Evolutionary conservation across 1,140 invertebrate genomes (phyloP), one percentile per base, ranked within the genome.

Genomic region (Cyrtorhinus lividipennis): DNA sequence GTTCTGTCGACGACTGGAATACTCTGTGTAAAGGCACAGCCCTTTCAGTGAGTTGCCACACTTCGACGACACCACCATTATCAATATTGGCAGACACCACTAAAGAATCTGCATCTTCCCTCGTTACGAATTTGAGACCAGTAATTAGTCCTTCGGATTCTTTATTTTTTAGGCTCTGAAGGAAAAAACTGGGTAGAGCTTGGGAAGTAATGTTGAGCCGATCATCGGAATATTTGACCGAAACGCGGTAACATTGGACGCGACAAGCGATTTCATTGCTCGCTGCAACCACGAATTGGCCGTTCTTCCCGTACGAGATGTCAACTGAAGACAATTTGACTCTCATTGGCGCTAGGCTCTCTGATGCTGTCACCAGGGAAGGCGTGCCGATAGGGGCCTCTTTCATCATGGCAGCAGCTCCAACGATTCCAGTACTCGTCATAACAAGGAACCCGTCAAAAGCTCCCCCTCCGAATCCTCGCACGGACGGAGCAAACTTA

Each of bases 1-100:
- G 65, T 27, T 66, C 64, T 3, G 56, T 18, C 27, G 56, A 24
- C 46, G 69, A 73, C 66, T 76, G 80, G 71, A 90, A 82, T 24
- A 90, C 70, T 66, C 88, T 86, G 72, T 93, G 88, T 0, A 93
- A 80, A 0, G 80, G 81, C 62, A 90, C 80, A 2, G 84, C 78
- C 56, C 90, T 84, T 69, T 92, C 88, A 3, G 83, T 78, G 3
- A 94, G 74, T 68, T 91, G 88, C 91, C 92, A 95, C 3, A 93
- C 79, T 72, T 93, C 87, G 15, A 94, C 77, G 53, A 84, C 80
- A 15, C 79, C 78, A 25, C 74, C 77, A 44, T 61, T 56, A 5
- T 77, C 78, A 60, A 79, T 78, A 64, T 78, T 84, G 45, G 83
- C 84, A 45, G 82, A 80, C 8, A 91, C 81, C 48, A 90, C 80